Conservation (phyloP, 1,140 invertebrate genomes). For the Drosophila nannoptera region DNA sequence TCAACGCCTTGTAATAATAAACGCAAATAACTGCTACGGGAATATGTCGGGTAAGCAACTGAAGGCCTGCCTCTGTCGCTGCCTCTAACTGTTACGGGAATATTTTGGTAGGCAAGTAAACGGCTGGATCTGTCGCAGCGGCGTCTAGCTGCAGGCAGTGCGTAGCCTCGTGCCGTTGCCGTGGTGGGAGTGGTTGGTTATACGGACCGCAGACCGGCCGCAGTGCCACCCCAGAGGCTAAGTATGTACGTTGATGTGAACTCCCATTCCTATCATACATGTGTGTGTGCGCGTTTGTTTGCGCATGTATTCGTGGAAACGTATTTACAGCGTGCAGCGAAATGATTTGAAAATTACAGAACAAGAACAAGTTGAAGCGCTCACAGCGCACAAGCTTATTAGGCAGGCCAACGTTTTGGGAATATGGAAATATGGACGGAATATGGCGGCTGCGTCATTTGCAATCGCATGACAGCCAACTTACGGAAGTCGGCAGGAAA, state of each 20-base stretch:
- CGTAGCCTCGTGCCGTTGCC: background rate
- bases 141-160: constrained; percentile 13
- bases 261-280: background rate
- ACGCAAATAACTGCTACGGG: constrained; percentile 72
- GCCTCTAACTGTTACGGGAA: constrained; percentile 62
- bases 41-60: constrained; percentile 57
- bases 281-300: constrained; percentile 3
- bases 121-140: constrained; percentile 20
- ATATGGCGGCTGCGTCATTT: constrained; percentile 24
- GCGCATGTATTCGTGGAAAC: constrained; percentile 4
- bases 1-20: constrained; percentile 68
- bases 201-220: constrained; percentile 17
- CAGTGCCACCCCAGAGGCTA: constrained; percentile 4
- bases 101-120: constrained; percentile 56
- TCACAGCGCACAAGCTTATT: constrained; percentile 57
- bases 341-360: constrained; percentile 74
- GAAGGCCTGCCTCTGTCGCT: constrained; percentile 34
- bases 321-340: constrained; percentile 39
- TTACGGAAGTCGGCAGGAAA: constrained; percentile 13
- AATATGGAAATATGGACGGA: constrained; percentile 50
- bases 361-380: constrained; percentile 52
- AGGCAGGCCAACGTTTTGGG: constrained; percentile 69
- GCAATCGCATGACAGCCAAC: constrained; percentile 23
- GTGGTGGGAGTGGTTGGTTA: background rate
- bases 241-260: constrained; percentile 12